Conservation (phyloP, 1,140 invertebrate genomes). For the Cydia fagiglandana region DNA sequence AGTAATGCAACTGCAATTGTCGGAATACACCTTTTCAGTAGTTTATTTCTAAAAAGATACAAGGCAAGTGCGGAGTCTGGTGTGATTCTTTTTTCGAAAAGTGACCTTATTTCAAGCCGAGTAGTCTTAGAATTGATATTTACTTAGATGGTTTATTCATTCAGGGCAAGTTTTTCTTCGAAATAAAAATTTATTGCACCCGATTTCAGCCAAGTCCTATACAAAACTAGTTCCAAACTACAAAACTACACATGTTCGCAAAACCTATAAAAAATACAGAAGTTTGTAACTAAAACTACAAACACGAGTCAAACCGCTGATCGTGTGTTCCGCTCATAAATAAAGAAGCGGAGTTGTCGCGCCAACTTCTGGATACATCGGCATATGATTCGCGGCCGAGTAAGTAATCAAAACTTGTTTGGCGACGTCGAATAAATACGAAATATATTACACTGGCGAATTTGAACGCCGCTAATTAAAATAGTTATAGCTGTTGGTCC, state of each 20-base stretch:
- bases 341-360: constrained; percentile 53
- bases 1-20: too few species aligned
- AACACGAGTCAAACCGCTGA: constrained; percentile 41
- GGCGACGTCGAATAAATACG: constrained; percentile 24
- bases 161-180: background rate
- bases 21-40: too few species aligned
- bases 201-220: constrained; percentile 13
- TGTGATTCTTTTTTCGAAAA: background rate
- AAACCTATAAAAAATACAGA: constrained; percentile 15
- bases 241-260: constrained; percentile 26
- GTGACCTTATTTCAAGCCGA: background rate
- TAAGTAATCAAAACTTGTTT: constrained; percentile 57
- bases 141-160: background rate
- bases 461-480: background rate
- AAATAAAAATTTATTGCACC: background rate
- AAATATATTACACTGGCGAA: constrained; percentile 13
- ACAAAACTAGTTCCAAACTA: constrained; percentile 10
- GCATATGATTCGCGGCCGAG: constrained; percentile 58
- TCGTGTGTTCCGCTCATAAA: constrained; percentile 59
- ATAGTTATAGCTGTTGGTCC: background rate
- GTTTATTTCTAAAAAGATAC: too few species aligned
- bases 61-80: too few species aligned
- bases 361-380: constrained; percentile 40
- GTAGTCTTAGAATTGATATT: background rate
- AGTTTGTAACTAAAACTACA: constrained; percentile 26